Percentiles rank a stretch among this genome's conserved stretches.
phyloP scores from a whole-genome alignment of 2,113 vertebrate species.

The Nothoprocta pentlandii region DNA sequence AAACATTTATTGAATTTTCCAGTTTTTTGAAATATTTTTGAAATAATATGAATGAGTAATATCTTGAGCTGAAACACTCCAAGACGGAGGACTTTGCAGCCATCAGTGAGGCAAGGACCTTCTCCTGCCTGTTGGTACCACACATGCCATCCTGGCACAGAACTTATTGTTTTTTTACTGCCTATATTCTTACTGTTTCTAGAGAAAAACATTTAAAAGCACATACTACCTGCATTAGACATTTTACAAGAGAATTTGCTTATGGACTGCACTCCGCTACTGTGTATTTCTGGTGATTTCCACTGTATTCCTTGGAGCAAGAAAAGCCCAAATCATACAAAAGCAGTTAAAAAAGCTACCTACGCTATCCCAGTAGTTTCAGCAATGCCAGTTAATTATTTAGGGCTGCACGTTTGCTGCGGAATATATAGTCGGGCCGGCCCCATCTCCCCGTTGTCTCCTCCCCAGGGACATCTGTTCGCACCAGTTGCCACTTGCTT shows the following conservation, averaged over 20 bases:
- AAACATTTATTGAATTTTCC: not conserved
- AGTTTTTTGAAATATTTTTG: not conserved
- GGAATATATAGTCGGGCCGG: not conserved
- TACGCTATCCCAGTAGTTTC: not conserved
- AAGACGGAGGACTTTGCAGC: no score
- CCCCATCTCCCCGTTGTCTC: not conserved
- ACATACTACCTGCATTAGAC: not conserved
- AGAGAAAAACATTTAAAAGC: not conserved
- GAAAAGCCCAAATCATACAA: not conserved
- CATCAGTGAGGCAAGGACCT: not conserved
- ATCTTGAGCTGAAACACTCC: not conserved
- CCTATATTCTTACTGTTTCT: not conserved
- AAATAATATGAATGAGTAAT: not conserved
- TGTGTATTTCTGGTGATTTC: not conserved
- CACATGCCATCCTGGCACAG: not conserved
- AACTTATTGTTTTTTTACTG: not conserved
- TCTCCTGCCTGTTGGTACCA: not conserved
- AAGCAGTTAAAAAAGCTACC: not conserved
- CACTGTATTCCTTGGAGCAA: not conserved
- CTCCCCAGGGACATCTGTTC: not conserved
- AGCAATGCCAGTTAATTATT: rapidly evolving
- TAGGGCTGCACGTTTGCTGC: not conserved
- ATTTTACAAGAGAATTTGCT: not conserved
- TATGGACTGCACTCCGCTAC: not conserved
- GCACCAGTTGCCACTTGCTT: rapidly evolving